Evolutionary conservation across 2,797 vertebrate genomes (phyloP), one percentile per base, ranked within the genome.

Genomic region (Betta splendens): DNA sequence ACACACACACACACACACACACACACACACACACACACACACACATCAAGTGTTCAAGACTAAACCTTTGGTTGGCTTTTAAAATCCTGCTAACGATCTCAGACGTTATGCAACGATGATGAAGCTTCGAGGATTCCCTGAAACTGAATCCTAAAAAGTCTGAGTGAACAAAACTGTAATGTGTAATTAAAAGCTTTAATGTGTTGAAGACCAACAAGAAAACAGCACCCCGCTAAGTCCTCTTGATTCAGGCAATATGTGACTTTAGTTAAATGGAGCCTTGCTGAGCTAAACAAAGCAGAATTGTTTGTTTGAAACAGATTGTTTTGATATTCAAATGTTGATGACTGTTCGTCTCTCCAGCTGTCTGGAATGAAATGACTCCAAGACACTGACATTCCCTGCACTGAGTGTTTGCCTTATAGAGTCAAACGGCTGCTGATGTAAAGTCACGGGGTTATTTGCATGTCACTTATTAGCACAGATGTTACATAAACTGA

Each of bases 161-260:
- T 37, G 13, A 49, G 43, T 52, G 58, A 81, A 77, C 35, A 72
- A 53, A 51, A 25, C 26, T 33, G 31, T 9, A 5, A 37, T 47
- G 23, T 39, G 22, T 43, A 57, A 68, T 58, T 50, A 37, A 73
- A 67, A 68, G 49, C 44, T n/a, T n/a, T n/a, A n/a, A n/a, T 26
- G 16, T 10, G 26, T n/a, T n/a, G 65, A 59, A 77, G 31, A 31
- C 26, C 50, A 50, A 26, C 37, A 44, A 69, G 79, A 45, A 69
- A 81, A 46, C 64, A 65, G 68, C 56, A 71, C 51, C 45, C 59
- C 51, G 36, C 53, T 64, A 69, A 67, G 40, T 51, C 42, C 36
- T 53, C 31, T 46, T 73, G 43, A 69, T 67, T 59, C 55, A n/a
- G n/a, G n/a, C n/a, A 45, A 58, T 32, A 36, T 36, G 29, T 68